Evolutionary conservation across 2,888 invertebrate genomes (phyloP).

Genomic region (Drosophila eohydei): DNA sequence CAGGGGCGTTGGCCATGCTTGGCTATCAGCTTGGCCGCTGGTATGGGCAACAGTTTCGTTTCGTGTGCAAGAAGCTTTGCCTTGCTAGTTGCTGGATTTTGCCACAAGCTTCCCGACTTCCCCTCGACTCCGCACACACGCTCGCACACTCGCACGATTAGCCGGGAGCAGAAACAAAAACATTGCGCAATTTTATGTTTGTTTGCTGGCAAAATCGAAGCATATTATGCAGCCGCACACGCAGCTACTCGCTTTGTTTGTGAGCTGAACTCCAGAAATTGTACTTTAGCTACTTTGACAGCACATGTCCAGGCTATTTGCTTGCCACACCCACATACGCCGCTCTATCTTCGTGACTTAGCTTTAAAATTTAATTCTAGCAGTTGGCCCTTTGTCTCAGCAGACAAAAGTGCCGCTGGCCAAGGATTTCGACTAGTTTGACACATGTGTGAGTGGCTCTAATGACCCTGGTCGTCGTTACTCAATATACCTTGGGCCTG

Average conservation of each 20-base stretch:
- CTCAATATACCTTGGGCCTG: slow-evolving; percentile 23
- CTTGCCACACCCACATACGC: neutral
- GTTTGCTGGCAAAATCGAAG: slow-evolving; percentile 63
- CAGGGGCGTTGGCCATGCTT: neutral
- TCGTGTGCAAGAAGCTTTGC: slow-evolving; percentile 35
- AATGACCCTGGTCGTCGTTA: slow-evolving; percentile 51
- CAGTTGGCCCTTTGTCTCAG: slow-evolving; percentile 4
- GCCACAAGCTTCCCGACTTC: slow-evolving; percentile 6
- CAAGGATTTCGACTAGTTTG: slow-evolving; percentile 28
- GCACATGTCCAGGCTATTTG: slow-evolving; percentile 19
- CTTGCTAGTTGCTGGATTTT: slow-evolving; percentile 15
- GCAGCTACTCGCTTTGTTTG: slow-evolving; percentile 49
- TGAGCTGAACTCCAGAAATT: slow-evolving; percentile 5
- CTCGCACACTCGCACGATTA: slow-evolving; percentile 28
- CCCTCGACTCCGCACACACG: slow-evolving; percentile 4
- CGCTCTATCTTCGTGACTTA: neutral
- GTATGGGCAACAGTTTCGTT: slow-evolving; percentile 41
- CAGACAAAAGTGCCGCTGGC: slow-evolving; percentile 31
- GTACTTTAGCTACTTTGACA: slow-evolving; percentile 8
- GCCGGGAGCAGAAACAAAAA: slow-evolving; percentile 49
- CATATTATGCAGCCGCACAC: slow-evolving; percentile 72
- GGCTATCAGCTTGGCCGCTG: slow-evolving; percentile 3
- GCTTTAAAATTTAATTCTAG: slow-evolving; percentile 45
- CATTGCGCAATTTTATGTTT: slow-evolving; percentile 65
- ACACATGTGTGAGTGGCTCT: slow-evolving; percentile 33